Evolutionary conservation across 2,888 invertebrate species (phyloP), one percentile per base, ranked within the genome.

Genomic region (Melinaea marsaeus): DNA sequence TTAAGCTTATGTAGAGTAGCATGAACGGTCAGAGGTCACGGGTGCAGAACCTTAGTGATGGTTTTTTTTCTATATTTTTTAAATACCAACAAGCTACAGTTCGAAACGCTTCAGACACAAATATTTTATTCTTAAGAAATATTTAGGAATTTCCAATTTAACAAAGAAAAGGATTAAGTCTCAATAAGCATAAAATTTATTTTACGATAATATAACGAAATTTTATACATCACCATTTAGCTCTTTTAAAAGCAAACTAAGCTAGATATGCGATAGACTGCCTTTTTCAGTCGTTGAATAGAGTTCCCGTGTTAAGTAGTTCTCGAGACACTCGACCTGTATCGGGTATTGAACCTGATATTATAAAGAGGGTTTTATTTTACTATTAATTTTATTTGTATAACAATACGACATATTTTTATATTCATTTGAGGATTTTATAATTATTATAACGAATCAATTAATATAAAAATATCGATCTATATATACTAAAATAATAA

Each of bases 341-440:
- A 61, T 68, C 62, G 68, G 62, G 57, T 66, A 68, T 66, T 64
- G 66, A 68, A 68, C 66, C 60, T 13, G 7, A 32, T 51, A 51
- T 32, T 51, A 51, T 51, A 51, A 51, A 51, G 6, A 51, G 32
- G 51, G 32, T 51, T 51, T 11, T 32, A 51, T 51, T 51, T 51
- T 9, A 51, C 51, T 7, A 51, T 51, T 32, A 51, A 11, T 6
- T 51, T 32, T 32, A 51, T 51, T 51, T 11, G 9, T 2, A 32
- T 32, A 9, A 32, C 32, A 22, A 22, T 51, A 22, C 32, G 37
- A 37, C 2, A 37, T 2, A 37, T 13, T 48, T 0, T 48, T 48
- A 48, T 13, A 48, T n/a, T 48, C 22, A 4, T 48, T 13, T 48
- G 6, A 48, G 13, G 22, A 48, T 6, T 48, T 22, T 22, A 48